Evolutionary conservation across 2,113 vertebrate species (phyloP).

Genomic region (Corythornis vintsioides): DNA sequence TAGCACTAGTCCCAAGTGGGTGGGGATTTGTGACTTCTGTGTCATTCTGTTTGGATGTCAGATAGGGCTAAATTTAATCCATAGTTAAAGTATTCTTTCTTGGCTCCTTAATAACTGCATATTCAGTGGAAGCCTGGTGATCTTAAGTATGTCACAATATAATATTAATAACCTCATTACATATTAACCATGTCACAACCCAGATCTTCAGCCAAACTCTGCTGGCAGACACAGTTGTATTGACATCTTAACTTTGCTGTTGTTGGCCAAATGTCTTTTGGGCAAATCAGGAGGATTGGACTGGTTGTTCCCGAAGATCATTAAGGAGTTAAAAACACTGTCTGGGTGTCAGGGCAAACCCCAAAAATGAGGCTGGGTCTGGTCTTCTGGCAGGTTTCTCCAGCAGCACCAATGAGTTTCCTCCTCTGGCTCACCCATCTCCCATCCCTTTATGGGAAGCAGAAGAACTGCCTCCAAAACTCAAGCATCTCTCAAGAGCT

Average conservation of each 20-base stretch:
- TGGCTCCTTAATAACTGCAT: not conserved
- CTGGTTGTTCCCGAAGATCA: not conserved
- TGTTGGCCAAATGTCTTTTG: not conserved
- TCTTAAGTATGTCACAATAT: constrained; percentile 15
- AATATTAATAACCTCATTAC: constrained; percentile 1
- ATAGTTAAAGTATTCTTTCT: constrained; percentile 19
- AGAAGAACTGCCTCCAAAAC: not conserved
- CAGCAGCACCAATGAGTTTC: not conserved
- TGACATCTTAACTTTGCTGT: not conserved
- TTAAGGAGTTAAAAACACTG: not conserved
- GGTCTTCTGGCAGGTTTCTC: not conserved
- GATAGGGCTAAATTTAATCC: not conserved
- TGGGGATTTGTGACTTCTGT: not conserved
- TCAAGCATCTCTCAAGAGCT: not conserved
- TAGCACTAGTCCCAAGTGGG: not conserved
- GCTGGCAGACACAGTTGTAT: not conserved
- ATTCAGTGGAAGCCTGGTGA: not conserved
- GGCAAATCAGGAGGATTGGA: not conserved
- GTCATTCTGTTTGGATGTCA: not conserved
- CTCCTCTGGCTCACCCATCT: not conserved
- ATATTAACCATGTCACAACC: not conserved
- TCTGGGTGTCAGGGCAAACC: not conserved
- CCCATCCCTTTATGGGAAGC: not conserved
- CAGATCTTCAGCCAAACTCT: not conserved
- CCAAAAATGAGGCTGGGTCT: not conserved